phyloP scores from a whole-genome alignment of 2,797 vertebrate species.

The Toxotes lorentzi region DNA sequence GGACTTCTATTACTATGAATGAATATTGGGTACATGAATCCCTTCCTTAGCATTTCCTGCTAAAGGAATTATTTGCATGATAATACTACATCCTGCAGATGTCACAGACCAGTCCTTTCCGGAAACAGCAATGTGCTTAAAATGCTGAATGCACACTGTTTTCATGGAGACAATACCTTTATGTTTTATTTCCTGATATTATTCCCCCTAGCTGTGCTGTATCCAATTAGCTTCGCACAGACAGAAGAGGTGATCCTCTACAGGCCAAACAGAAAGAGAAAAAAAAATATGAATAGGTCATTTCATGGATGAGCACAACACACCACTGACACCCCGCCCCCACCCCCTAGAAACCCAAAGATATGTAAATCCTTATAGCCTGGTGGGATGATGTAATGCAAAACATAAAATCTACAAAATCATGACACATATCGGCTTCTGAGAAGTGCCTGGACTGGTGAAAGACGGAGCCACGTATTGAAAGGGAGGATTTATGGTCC shows the following conservation, averaged over 20 bases:
- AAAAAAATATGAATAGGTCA: slow-evolving; percentile 76
- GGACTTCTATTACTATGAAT: slow-evolving; percentile 58
- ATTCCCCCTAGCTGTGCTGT: slow-evolving; percentile 70
- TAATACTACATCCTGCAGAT: slow-evolving; percentile 67
- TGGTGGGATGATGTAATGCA: slow-evolving; percentile 74
- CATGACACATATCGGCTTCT: slow-evolving; percentile 66
- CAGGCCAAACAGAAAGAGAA: slow-evolving; percentile 63
- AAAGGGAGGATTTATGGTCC: slow-evolving; percentile 67
- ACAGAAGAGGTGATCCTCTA: slow-evolving; percentile 67
- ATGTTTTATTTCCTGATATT: slow-evolving; percentile 75
- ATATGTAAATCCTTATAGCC: slow-evolving; percentile 72
- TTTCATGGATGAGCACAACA: slow-evolving; percentile 74
- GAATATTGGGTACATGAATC: slow-evolving; percentile 59
- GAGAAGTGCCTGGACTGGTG: slow-evolving; percentile 38
- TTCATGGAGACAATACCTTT: slow-evolving; percentile 74
- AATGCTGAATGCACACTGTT: slow-evolving; percentile 67
- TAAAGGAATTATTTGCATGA: slow-evolving; percentile 72
- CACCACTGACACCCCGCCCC: slow-evolving; percentile 34
- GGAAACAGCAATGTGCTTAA: slow-evolving; percentile 55
- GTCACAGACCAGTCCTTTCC: slow-evolving; percentile 66
- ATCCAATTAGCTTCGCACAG: slow-evolving; percentile 78
- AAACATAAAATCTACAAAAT: slow-evolving; percentile 70
- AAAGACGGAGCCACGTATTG: slow-evolving; percentile 40
- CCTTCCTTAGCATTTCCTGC: slow-evolving; percentile 62
- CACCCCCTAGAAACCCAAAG: slow-evolving; percentile 28